Base-by-base conservation (phyloP, 2,888 invertebrate genomes). In the Amphipoea lucens region DNA sequence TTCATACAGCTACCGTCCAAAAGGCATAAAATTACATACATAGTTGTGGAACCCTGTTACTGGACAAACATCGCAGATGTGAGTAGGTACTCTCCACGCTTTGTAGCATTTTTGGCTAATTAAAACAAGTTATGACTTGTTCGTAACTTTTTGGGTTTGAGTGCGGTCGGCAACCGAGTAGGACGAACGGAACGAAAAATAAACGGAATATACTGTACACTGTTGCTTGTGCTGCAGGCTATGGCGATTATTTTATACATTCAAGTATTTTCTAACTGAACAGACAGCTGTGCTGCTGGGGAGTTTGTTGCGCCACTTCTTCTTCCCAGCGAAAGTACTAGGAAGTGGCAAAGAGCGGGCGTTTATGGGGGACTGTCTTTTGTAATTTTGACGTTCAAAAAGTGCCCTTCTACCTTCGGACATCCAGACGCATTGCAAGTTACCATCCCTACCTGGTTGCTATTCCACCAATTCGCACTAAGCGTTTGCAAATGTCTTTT, bases 101-200 rank as follows among this genome's bases (percentile, higher is more conserved):
- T 70, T 70, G 45, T 48, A 29, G 40, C 60, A 40, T 79, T 72
- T 79, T 67, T 79, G 36, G 42, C 66, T 51, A 79, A 79, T 79
- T 79, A 79, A 51, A 67, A 79, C 51, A 20, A 20, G 42, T 79
- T 72, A 36, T 29, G 48, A 72, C 14, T 79, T 79, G 48, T 73
- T 79, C 17, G 6, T 1, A 73, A 73, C 17, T 36, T 79, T 67
- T 29, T 7, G 23, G 45, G 51, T 51, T 73, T 60, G 29, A 23
- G 79, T 73, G 66, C 65, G 57, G 79, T 79, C 17, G 6, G 23
- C 23, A 40, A 36, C 36, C 6, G 40, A 76, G n/a, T 20, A 40
- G n/a, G 11, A 5, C 11, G 14, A 5, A 5, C 60, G n/a, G 60
- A n/a, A 60, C 29, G 29, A 42, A 62, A 12, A 62, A 48, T 40